Evolutionary conservation across 2,888 invertebrate species (phyloP), one percentile per base, ranked within the genome.

Genomic region (Nomada hirtipes): DNA sequence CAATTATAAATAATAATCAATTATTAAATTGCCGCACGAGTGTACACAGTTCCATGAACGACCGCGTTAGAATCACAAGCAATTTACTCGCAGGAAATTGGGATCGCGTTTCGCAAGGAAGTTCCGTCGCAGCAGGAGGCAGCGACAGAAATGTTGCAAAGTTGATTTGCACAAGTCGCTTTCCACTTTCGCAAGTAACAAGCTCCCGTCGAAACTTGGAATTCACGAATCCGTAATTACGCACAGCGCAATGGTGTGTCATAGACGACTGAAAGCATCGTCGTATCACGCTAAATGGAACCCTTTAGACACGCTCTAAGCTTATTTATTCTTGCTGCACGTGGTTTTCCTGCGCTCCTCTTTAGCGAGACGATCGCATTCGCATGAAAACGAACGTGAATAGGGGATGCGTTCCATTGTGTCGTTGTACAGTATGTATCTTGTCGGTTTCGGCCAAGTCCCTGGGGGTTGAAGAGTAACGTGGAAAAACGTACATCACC

Each of bases 251-350:
- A 70, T 70, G 69, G 59, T 15, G 78, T 78, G 69, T 77, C 64
- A 47, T 47, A 26, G 70, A 78, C 78, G 79, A 77, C 69, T 77
- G 59, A 44, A 70, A 69, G 26, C 44, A 50, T 64, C 70, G 78
- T 60, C 59, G 44, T 53, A 55, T 52, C 20, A 26, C 36, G 52
- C 47, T 64, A 60, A 76, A 79, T 23, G 52, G 57, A 53, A 44
- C 52, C 57, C 29, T 50, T 64, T 55, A 69, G 52, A 60, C 13
- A 23, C 50, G 55, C 15, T 63, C 64, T 44, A 67, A 65, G 61
- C 67, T 80, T 71, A 71, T 67, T 78, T 78, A 67, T 71, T 52
- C 79, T 26, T 18, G 29, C 20, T 71, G 52, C 26, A n/a, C 73
- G 55, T 13, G 67, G 50, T 59, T 64, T 75, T 42, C 52, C 55